Conservation (phyloP, 2,888 invertebrate genomes). For the Andrena flavipes region DNA sequence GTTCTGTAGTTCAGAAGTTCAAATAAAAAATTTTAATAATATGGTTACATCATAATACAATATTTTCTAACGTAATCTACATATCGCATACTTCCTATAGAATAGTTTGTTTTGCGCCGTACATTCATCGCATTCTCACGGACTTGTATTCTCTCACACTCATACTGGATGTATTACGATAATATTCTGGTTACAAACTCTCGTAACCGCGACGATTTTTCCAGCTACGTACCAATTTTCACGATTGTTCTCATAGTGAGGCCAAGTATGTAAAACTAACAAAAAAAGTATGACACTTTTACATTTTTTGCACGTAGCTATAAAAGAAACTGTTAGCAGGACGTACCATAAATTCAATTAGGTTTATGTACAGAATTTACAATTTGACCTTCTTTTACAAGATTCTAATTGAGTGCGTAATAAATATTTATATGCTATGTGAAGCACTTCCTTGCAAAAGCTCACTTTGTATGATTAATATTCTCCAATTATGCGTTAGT, state of each 20-base stretch:
- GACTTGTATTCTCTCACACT: conserved; percentile 54
- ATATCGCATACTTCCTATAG: conserved; percentile 48
- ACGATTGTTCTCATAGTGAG: neutral
- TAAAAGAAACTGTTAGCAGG: conserved; percentile 24
- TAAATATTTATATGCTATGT: conserved; percentile 31
- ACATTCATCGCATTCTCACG: conserved; percentile 63
- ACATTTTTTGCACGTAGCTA: conserved; percentile 5
- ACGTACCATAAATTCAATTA: conserved; percentile 39
- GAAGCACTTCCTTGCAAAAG: conserved; percentile 15
- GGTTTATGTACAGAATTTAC: conserved; percentile 66
- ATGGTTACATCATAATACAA: conserved; percentile 65
- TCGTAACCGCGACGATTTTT: neutral
- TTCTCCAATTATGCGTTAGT: conserved; percentile 3
- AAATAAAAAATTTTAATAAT: conserved; percentile 72
- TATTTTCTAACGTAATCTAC: conserved; percentile 60
- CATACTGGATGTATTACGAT: conserved; percentile 50
- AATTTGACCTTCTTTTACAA: conserved; percentile 44
- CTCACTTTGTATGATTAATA: conserved; percentile 13
- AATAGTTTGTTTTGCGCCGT: conserved; percentile 50
- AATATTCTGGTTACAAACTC: conserved; percentile 24
- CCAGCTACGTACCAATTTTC: conserved; percentile 31
- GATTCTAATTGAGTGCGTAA: conserved; percentile 23
- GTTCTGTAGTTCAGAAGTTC: conserved; percentile 37
- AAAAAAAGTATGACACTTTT: neutral
- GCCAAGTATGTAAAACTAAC: conserved; percentile 25